Evolutionary conservation across 2,113 vertebrate species (phyloP), one percentile per base, ranked within the genome.

Genomic region (Cephalopholis sonnerati): DNA sequence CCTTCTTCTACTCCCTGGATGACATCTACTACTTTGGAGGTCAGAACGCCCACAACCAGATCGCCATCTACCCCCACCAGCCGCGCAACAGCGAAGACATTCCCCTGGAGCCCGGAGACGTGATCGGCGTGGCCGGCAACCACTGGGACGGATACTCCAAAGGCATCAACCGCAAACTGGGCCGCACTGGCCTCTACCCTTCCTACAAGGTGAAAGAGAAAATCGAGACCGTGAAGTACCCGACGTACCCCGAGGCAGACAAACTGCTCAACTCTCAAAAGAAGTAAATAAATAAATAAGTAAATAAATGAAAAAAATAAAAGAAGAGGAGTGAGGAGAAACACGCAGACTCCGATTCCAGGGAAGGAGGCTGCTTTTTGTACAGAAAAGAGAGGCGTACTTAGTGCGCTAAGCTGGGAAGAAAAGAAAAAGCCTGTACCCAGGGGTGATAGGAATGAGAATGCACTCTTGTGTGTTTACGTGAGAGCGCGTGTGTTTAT

Each of bases 21-120:
- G 98, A 99, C 89, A 99, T 99, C 93, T 99, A 99, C 95, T 99
- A 99, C 94, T 99, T 99, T 84, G 98, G 98, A 41, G 98, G 98
- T 73, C 98, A 99, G 76, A 99, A 99, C 77, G 98, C 98, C 74
- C 98, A 99, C 95, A 99, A 99, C 91, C 98, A 99, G 94, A 95
- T 99, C 85, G 98, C 98, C 74, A 92, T 99, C 94, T 98, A 98
- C 94, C 94, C 97, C 24, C 98, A 99, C 92, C 96, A 97, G 81
- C 97, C 97, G 15, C 96, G 96, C 91, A 97, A 95, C 91, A 91
- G 94, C 32, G 98, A 99, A 74, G 98, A 99, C 95, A 97, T 99
- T 84, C 97, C 97, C 53, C 96, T 99, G 95, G 97, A 99, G 94
- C 97, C 97, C 57, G 98, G 98, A 66, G 98, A 99, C 89, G 86